A percentile compares a stretch with the other conserved stretches of the same genome.
phyloP scores from a whole-genome alignment of 2,797 vertebrate genomes.

The Muraenolepis orangiensis region DNA sequence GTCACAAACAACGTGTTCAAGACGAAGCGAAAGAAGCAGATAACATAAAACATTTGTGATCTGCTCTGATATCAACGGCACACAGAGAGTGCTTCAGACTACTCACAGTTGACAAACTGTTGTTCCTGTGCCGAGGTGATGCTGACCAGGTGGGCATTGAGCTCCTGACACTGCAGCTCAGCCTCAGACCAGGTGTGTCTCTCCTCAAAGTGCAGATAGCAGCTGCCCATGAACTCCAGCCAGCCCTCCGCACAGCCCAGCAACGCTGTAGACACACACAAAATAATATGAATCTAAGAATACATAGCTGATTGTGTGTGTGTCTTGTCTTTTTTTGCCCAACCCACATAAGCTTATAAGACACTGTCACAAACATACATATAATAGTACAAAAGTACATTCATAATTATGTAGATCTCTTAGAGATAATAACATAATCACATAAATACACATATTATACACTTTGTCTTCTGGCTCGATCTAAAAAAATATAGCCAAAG shows the following conservation, averaged over 20 bases:
- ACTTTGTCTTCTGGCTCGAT: neutral
- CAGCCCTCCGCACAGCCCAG: slow-evolving; percentile 85
- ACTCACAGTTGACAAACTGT: slow-evolving; percentile 89
- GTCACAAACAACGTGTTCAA: neutral
- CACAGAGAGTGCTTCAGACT: neutral
- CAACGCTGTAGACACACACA: slow-evolving; percentile 68
- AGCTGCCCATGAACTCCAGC: slow-evolving; percentile 89
- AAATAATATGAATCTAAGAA: slow-evolving; percentile 2
- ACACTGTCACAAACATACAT: neutral
- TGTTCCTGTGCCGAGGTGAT: slow-evolving; percentile 89
- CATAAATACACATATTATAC: neutral
- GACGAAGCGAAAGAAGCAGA: neutral
- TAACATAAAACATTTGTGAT: neutral
- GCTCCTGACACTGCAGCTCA: slow-evolving; percentile 81
- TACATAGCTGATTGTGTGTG: no score
- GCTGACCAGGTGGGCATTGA: slow-evolving; percentile 89
- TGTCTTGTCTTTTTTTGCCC: no score
- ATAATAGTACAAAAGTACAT: neutral
- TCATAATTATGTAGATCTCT: neutral
- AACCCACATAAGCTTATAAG: neutral
- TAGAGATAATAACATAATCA: neutral
- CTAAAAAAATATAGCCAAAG: neutral
- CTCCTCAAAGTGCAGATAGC: slow-evolving; percentile 85
- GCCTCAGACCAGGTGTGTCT: slow-evolving; percentile 83
- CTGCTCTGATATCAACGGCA: no score